Percentiles rank a stretch among this genome's conserved stretches.
Evolutionary conservation across 1,140 invertebrate genomes (phyloP).

Genomic region (Psix sp.): DNA sequence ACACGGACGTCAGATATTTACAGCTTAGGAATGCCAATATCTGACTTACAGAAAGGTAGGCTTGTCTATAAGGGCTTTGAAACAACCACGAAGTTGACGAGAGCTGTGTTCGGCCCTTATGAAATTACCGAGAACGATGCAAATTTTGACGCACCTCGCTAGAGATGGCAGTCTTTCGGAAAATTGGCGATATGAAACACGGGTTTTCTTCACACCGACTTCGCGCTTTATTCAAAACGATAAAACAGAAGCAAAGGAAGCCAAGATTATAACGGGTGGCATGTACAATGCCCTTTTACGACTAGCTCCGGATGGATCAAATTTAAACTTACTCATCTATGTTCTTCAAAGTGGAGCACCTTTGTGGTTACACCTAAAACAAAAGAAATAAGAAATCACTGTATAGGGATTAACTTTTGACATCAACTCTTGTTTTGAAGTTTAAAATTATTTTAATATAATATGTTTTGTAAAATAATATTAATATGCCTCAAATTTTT

Average conservation of each 20-base stretch:
- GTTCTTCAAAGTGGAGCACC: constrained; percentile 28
- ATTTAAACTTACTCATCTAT: constrained; percentile 42
- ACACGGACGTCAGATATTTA: constrained; percentile 48
- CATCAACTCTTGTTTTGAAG: too few relatives aligned
- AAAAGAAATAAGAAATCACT: constrained; percentile 20
- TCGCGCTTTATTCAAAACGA: constrained; percentile 51
- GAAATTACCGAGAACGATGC: constrained; percentile 70
- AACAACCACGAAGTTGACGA: constrained; percentile 44
- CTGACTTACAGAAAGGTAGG: constrained; percentile 29
- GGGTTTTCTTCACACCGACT: constrained; percentile 55
- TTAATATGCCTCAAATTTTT: too few relatives aligned
- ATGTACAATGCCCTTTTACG: constrained; percentile 38
- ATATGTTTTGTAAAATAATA: too few relatives aligned
- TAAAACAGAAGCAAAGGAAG: constrained; percentile 36
- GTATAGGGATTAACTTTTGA: too few relatives aligned
- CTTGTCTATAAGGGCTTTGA: constrained; percentile 44
- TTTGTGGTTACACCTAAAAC: constrained; percentile 29
- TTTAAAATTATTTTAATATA: too few relatives aligned
- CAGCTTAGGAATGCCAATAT: constrained; percentile 61
- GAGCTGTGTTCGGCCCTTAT: constrained; percentile 64
- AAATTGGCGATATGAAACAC: constrained; percentile 75
- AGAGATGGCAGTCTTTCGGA: constrained; percentile 70
- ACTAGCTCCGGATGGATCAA: constrained; percentile 27
- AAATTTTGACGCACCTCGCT: constrained; percentile 64
- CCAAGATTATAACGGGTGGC: constrained; percentile 12